These are phyloP conservation scores for Mirounga angustirostris DNA, from an alignment of 2,113 vertebrate genomes.

Conservation along the genomic window DNA sequence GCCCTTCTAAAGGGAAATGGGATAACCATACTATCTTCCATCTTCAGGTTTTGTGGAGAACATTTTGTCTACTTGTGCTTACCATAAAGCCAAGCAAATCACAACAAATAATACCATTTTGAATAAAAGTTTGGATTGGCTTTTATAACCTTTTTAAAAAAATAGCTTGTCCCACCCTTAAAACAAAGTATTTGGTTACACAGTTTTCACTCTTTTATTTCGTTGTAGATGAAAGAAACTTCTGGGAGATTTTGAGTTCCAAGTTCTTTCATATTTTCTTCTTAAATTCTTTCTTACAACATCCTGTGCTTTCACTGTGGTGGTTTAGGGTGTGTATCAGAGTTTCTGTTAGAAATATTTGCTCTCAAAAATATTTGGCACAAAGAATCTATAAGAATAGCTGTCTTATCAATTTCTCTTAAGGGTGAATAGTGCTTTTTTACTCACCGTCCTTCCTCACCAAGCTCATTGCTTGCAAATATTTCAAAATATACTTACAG, in stretches of 20 bases:
- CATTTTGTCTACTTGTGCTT: neutral
- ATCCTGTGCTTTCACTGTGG: neutral
- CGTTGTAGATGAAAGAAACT: constrained; percentile 28
- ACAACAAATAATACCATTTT: neutral
- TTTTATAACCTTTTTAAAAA: constrained; percentile 3
- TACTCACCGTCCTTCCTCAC: neutral
- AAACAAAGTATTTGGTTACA: constrained; percentile 21
- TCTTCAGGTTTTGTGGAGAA: neutral
- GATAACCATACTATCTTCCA: neutral
- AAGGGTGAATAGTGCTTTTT: neutral
- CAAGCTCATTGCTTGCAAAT: neutral
- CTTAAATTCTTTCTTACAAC: neutral
- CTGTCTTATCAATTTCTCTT: constrained; percentile 36
- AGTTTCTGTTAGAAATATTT: constrained; percentile 44
- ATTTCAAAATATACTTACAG: neutral
- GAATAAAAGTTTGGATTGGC: constrained; percentile 16
- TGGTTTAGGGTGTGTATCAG: neutral
- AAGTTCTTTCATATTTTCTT: constrained; percentile 28
- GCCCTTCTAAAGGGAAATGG: neutral
- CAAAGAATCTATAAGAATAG: neutral
- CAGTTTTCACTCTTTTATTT: neutral
- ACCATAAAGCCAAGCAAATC: neutral
- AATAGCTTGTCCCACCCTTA: neutral
- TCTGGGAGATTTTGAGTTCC: neutral
- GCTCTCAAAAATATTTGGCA: constrained; percentile 9